Percentiles rank a stretch among this genome's conserved stretches.
phyloP scores from a whole-genome alignment of 1,140 invertebrate species.

The Branchinecta lynchi region DNA sequence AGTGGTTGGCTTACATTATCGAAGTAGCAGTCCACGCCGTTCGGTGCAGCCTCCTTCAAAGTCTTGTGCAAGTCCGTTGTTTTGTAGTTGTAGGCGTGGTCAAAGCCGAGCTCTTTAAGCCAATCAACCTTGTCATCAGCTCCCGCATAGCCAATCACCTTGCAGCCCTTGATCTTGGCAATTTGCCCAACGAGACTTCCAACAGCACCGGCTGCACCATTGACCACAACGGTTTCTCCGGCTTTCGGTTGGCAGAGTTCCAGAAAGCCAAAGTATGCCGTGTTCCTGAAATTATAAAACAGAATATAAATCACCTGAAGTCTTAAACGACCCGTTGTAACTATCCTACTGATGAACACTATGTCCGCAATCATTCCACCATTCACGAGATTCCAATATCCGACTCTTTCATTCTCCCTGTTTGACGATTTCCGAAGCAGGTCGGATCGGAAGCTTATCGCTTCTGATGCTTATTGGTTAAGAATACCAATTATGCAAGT shows the following conservation, averaged over 20 bases:
- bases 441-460: no score
- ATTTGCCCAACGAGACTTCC: conserved; percentile 55
- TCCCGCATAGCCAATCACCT: conserved; percentile 52
- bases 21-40: conserved; percentile 54
- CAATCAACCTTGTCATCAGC: conserved; percentile 50
- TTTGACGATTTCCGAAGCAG: no score
- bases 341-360: no score
- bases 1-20: conserved; percentile 42
- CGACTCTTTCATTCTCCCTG: no score
- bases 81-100: conserved; percentile 55
- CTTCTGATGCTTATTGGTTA: no score
- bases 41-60: conserved; percentile 45
- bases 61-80: conserved; percentile 36
- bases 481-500: no score
- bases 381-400: no score
- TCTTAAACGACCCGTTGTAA: no score
- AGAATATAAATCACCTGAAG: no score
- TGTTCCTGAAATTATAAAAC: conserved; percentile 37
- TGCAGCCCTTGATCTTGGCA: conserved; percentile 48
- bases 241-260: conserved; percentile 47
- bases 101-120: conserved; percentile 47
- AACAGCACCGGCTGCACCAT: conserved; percentile 44
- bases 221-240: conserved; percentile 50
- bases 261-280: conserved; percentile 54
- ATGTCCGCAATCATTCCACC: no score